These are phyloP conservation scores for Polydrusus cervinus DNA, from an alignment of 2,888 invertebrate genomes.

Conservation along the genomic window DNA sequence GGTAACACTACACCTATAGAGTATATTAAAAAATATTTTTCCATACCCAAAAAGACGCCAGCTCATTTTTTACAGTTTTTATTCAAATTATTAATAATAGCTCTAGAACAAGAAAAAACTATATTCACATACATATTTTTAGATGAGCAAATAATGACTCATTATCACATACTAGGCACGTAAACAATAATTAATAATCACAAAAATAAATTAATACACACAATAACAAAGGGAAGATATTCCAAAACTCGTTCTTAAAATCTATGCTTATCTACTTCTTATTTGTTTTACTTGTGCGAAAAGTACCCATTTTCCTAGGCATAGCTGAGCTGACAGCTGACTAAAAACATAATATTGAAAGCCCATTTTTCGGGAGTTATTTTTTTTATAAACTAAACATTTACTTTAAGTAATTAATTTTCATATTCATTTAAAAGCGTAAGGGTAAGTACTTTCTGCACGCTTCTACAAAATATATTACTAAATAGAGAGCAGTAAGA, in stretches of 20 bases:
- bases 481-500: too few species aligned
- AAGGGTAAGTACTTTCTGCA: too few species aligned
- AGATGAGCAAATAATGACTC: background rate
- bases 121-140: background rate
- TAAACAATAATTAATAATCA: slow-evolving; percentile 2
- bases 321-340: too few species aligned
- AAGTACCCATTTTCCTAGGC: too few species aligned
- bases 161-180: slow-evolving; percentile 8
- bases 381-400: too few species aligned
- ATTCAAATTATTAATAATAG: background rate
- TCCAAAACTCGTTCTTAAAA: background rate
- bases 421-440: too few species aligned
- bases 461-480: too few species aligned
- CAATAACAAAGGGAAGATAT: background rate
- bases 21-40: background rate
- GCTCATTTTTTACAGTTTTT: background rate
- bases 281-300: too few species aligned
- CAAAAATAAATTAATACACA: background rate
- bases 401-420: too few species aligned
- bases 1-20: too few species aligned
- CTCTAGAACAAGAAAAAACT: background rate
- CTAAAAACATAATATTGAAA: too few species aligned
- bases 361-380: too few species aligned
- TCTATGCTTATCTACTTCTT: background rate
- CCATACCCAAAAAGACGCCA: background rate